These are phyloP conservation scores for Aldrovandia affinis DNA, from an alignment of 2,797 vertebrate genomes.

Conservation along the genomic window DNA sequence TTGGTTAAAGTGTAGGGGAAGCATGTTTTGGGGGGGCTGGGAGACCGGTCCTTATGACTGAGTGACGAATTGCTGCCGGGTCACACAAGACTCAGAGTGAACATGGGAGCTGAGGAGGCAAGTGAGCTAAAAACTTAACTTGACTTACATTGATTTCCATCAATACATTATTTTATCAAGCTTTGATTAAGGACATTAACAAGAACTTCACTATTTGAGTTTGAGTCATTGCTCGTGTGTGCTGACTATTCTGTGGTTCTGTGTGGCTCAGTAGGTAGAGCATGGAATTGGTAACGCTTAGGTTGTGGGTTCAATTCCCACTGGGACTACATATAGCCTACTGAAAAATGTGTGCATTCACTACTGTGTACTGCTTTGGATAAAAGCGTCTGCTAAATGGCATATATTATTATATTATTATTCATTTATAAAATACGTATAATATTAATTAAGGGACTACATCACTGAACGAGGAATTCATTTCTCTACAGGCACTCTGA, in stretches of 20 bases:
- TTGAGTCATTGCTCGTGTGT: slow-evolving; percentile 35
- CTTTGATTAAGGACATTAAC: slow-evolving; percentile 69
- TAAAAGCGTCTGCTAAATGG: too few species aligned
- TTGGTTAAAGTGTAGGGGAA: slow-evolving; percentile 70
- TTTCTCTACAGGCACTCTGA: not conserved
- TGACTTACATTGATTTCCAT: slow-evolving; percentile 51
- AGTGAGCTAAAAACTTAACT: slow-evolving; percentile 48
- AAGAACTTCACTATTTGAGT: slow-evolving; percentile 53
- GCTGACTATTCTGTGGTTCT: slow-evolving; percentile 46
- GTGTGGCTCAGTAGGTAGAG: too few species aligned
- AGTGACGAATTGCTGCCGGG: slow-evolving; percentile 71
- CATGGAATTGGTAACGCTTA: too few species aligned
- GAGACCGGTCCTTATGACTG: slow-evolving; percentile 57
- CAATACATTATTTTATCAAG: slow-evolving; percentile 66
- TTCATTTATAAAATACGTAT: too few species aligned
- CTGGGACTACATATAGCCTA: too few species aligned
- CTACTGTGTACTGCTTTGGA: too few species aligned
- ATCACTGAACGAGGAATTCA: not conserved
- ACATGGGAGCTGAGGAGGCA: slow-evolving; percentile 82
- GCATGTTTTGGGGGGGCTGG: slow-evolving; percentile 73
- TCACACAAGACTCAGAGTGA: slow-evolving; percentile 78
- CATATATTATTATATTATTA: too few species aligned
- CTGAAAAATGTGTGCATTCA: too few species aligned
- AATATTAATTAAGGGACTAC: not conserved
- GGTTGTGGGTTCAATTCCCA: too few species aligned